Evolutionary conservation across 2,888 invertebrate genomes (phyloP).

Genomic region (Fabriciana adippe): DNA sequence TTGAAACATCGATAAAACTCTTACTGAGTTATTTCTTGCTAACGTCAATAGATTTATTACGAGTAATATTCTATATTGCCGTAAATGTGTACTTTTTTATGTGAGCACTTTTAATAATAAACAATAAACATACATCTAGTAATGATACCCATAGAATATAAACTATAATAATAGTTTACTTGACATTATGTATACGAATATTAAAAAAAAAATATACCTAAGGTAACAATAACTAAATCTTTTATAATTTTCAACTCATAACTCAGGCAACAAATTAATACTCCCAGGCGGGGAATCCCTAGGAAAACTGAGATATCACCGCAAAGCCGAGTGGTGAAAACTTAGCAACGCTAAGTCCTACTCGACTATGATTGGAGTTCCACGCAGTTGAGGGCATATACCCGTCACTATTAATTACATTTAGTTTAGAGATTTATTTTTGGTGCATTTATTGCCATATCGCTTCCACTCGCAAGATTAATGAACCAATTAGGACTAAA

Average conservation of each 20-base stretch:
- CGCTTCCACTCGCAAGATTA: conserved; percentile 6
- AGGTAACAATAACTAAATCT: conserved; percentile 8
- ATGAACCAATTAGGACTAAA: background rate
- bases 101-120: too few relatives aligned
- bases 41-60: too few relatives aligned
- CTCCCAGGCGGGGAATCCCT: conserved; percentile 62
- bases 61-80: too few relatives aligned
- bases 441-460: conserved; percentile 33
- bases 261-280: conserved; percentile 63
- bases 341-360: conserved; percentile 77
- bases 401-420: conserved; percentile 36
- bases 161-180: too few relatives aligned
- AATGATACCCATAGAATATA: too few relatives aligned
- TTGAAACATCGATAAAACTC: too few relatives aligned
- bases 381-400: conserved; percentile 36
- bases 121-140: too few relatives aligned
- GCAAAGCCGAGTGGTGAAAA: conserved; percentile 68
- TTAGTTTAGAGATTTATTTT: conserved; percentile 39
- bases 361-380: conserved; percentile 56
- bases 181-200: background rate
- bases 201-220: background rate
- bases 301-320: conserved; percentile 70
- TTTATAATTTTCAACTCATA: conserved; percentile 49
- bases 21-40: too few relatives aligned
- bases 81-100: too few relatives aligned